Conservation (phyloP, 2,797 vertebrate species). For the Typhlichthys eigenmanni region DNA sequence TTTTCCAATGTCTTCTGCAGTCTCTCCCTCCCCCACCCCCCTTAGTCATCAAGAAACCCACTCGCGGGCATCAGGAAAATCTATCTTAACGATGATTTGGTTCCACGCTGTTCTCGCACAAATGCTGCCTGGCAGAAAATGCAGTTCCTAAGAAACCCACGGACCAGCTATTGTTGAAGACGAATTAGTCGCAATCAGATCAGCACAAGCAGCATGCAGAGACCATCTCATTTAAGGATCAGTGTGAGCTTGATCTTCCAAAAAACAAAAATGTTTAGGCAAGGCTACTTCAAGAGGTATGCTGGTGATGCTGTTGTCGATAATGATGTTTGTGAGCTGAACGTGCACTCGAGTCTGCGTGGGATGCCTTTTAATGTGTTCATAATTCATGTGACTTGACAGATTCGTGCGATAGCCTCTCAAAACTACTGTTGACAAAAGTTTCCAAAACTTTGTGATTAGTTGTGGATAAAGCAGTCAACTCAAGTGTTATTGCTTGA, state of each 20-base stretch:
- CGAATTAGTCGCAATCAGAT: slow-evolving; percentile 29
- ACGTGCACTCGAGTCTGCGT: too few relatives aligned
- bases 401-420: background rate
- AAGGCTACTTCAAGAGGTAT: background rate
- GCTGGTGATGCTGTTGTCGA: background rate
- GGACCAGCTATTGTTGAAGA: slow-evolving; percentile 29
- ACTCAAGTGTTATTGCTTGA: too few relatives aligned
- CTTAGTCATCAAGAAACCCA: too few relatives aligned
- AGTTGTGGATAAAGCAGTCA: too few relatives aligned
- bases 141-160: slow-evolving; percentile 27
- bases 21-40: too few relatives aligned
- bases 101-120: slow-evolving; percentile 18
- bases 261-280: slow-evolving; percentile 11
- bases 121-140: slow-evolving; percentile 23
- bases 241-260: slow-evolving; percentile 31
- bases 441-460: too few relatives aligned
- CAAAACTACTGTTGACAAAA: too few relatives aligned
- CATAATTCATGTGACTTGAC: background rate
- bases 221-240: slow-evolving; percentile 42
- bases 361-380: background rate
- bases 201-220: slow-evolving; percentile 42
- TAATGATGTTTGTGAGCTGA: background rate
- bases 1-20: background rate
- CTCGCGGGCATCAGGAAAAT: too few relatives aligned
- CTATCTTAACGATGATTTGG: too few relatives aligned